Evolutionary conservation across 2,888 invertebrate genomes (phyloP).

Genomic region (Caenorhabditis imperialis): DNA sequence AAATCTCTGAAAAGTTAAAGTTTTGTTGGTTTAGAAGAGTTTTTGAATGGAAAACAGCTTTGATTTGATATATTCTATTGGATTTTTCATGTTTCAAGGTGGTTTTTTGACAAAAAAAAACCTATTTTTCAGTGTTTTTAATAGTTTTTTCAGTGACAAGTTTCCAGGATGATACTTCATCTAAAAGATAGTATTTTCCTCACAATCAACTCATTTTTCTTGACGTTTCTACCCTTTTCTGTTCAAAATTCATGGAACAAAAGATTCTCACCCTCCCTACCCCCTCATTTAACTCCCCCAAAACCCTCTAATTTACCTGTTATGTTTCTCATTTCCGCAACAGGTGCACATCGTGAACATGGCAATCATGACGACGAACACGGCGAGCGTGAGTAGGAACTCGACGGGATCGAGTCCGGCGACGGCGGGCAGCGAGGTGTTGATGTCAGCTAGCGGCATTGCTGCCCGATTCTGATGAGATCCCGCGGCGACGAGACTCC

Average conservation of each 20-base stretch:
- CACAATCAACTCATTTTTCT: too few species aligned
- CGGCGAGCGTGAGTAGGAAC: conserved; percentile 45
- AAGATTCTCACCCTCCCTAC: too few species aligned
- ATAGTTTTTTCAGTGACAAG: too few species aligned
- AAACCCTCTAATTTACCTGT: conserved; percentile 31
- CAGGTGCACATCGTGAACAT: conserved; percentile 55
- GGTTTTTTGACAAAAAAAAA: too few species aligned
- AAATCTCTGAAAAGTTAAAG: conserved; percentile 32
- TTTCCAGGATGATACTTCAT: too few species aligned
- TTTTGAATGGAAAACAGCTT: too few species aligned
- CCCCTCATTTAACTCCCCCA: too few species aligned
- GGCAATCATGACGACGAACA: conserved; percentile 50
- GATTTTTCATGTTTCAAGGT: neutral
- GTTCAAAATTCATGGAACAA: too few species aligned
- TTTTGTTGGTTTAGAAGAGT: too few species aligned
- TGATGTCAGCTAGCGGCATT: conserved; percentile 52
- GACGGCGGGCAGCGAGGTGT: conserved; percentile 30
- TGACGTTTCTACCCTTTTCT: too few species aligned
- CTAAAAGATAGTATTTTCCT: too few species aligned
- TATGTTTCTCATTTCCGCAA: conserved; percentile 41
- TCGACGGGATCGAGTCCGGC: conserved; percentile 38
- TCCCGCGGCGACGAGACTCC: conserved; percentile 2
- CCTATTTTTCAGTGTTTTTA: too few species aligned
- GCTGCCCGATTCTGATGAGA: conserved; percentile 14
- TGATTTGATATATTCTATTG: neutral